A percentile compares a stretch with the other conserved stretches of the same genome.
Evolutionary conservation across 2,113 vertebrate genomes (phyloP).

Genomic region (Burhinus oedicnemus): DNA sequence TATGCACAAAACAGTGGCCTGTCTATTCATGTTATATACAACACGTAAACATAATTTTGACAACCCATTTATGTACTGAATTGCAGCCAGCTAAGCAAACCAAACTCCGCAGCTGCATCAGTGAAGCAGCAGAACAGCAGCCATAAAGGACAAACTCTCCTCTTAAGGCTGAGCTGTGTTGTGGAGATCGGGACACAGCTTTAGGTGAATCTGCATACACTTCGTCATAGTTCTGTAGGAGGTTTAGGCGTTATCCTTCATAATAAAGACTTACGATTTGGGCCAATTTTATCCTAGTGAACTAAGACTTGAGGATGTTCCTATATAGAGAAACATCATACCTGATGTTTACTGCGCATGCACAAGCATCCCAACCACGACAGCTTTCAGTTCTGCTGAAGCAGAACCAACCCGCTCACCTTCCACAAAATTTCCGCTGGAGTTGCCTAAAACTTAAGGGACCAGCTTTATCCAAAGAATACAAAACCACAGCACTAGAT

Average conservation of each 20-base stretch:
- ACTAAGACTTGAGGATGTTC: neutral
- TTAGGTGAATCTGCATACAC: neutral
- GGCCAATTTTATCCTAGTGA: neutral
- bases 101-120: neutral
- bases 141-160: neutral
- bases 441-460: neutral
- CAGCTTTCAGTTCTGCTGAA: neutral
- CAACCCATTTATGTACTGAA: neutral
- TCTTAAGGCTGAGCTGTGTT: neutral
- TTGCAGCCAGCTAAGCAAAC: neutral
- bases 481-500: neutral
- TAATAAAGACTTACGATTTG: neutral
- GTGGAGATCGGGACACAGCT: neutral
- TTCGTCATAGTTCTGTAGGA: neutral
- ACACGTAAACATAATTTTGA: neutral
- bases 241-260: neutral
- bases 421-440: neutral
- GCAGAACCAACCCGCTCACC: neutral
- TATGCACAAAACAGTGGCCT: neutral
- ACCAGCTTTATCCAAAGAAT: neutral
- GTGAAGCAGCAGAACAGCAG: neutral
- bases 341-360: neutral
- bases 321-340: fast-evolving
- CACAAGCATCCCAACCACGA: neutral
- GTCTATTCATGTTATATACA: neutral